Evolutionary conservation across 2,888 invertebrate species (phyloP).

Genomic region (Phaedon cochleariae): DNA sequence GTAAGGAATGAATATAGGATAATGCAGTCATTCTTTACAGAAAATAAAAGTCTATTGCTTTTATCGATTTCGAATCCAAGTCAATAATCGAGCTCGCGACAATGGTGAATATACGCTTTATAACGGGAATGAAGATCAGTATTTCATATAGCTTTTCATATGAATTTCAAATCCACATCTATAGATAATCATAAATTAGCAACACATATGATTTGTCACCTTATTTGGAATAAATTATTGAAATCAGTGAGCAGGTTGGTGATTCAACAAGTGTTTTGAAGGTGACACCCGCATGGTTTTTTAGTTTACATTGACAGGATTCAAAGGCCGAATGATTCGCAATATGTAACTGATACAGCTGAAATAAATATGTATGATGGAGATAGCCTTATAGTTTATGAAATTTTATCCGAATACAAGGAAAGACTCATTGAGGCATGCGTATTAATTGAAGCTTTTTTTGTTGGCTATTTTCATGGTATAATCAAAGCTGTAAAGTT

Average conservation of each 20-base stretch:
- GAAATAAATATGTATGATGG: not conserved
- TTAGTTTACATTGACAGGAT: constrained; percentile 9
- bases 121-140: not conserved
- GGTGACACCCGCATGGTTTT: constrained; percentile 39
- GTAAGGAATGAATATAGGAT: no score
- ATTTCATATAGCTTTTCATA: not conserved
- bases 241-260: constrained; percentile 27
- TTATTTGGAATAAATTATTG: constrained; percentile 32
- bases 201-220: constrained; percentile 30
- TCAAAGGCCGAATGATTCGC: constrained; percentile 8
- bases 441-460: no score
- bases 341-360: not conserved
- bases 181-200: constrained; percentile 21
- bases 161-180: not conserved
- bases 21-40: no score
- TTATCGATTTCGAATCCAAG: no score
- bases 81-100: no score
- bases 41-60: no score
- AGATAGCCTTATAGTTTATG: not conserved
- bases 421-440: no score
- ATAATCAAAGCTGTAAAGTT: no score
- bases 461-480: no score
- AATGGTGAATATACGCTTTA: not conserved
- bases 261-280: constrained; percentile 32
- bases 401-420: not conserved